Evolutionary conservation across 64 coral and sea anemone species (phyloP).

Genomic region (Catalaphyllia jardinei): DNA sequence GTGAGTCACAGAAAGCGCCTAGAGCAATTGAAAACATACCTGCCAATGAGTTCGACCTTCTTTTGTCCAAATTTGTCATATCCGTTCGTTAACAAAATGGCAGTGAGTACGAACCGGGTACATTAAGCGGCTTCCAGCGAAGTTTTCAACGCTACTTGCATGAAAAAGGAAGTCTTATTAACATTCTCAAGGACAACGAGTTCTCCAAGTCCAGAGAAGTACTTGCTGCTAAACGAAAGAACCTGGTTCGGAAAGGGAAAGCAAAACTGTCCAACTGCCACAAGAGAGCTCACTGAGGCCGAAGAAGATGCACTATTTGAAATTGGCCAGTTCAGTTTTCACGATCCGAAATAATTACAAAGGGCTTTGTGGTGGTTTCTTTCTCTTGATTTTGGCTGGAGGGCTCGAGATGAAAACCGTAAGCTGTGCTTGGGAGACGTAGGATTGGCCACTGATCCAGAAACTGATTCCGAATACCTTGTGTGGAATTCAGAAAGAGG

Average conservation of each 20-base stretch:
- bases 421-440: neutral
- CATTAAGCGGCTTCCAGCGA: neutral
- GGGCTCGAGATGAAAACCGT: no score
- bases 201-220: constrained; percentile 10
- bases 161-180: no score
- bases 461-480: constrained; percentile 21
- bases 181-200: neutral
- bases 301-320: constrained; percentile 37
- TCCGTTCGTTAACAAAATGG: neutral
- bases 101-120: neutral
- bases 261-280: constrained; percentile 22
- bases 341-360: constrained; percentile 19
- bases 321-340: neutral
- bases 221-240: constrained; percentile 4
- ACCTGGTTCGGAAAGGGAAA: neutral
- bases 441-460: constrained; percentile 8
- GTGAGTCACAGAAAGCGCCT: no score
- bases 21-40: no score
- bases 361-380: no score
- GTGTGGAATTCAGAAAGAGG: constrained; percentile 46
- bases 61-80: neutral
- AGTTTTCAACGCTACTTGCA: neutral
- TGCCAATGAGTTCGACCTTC: no score
- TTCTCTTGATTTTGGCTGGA: no score
- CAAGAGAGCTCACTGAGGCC: constrained; percentile 6